Base-by-base conservation (phyloP, 2,797 vertebrate species). In the Danio choprae region DNA sequence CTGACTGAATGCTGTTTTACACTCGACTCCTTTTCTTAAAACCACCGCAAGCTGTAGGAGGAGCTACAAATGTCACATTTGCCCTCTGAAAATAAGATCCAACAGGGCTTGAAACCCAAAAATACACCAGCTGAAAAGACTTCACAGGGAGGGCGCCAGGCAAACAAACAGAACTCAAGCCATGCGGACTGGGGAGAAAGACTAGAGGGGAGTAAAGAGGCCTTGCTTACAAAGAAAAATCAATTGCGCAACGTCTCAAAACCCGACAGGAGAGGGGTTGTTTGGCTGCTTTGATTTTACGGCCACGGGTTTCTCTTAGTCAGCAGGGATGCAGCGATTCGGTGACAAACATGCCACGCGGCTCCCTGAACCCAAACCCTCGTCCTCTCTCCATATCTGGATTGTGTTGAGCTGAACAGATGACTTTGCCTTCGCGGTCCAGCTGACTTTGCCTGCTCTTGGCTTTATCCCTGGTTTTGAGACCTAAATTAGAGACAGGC, bases 401-500 rank as follows among this genome's bases (percentile, higher is more conserved):
- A 80, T 20, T 15, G 59, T 56, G 69, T 64, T 16, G 44, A 73
- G 29, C 59, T 5, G 29, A 51, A 64, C 29, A 65, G 70, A 40
- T 60, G 74, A 71, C 40, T 74, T 50, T 11, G 40, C 2, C 6
- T 71, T 75, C 55, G 36, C 48, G 18, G 44, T 38, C 68, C 38
- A 43, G 46, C 53, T 79, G 70, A 74, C 60, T 48, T 15, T 56
- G 36, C 10, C 55, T 53, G 46, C 51, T 55, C 50, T 76, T 77
- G 58, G 51, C 65, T 53, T 79, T 74, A 79, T 74, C 75, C 62
- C 59, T 77, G 82, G 7, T 55, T 82, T 74, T 82, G 38, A 77
- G 74, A 46, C 20, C n/a, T 53, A 92, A 92, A 92, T 90, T 85
- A 92, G 88, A 92, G 87, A 90, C 91, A 92, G 89, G 80, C 89